A percentile compares a stretch with the other conserved stretches of the same genome.
phyloP scores from a whole-genome alignment of 2,797 vertebrate species.

The Vespertilio murinus region DNA sequence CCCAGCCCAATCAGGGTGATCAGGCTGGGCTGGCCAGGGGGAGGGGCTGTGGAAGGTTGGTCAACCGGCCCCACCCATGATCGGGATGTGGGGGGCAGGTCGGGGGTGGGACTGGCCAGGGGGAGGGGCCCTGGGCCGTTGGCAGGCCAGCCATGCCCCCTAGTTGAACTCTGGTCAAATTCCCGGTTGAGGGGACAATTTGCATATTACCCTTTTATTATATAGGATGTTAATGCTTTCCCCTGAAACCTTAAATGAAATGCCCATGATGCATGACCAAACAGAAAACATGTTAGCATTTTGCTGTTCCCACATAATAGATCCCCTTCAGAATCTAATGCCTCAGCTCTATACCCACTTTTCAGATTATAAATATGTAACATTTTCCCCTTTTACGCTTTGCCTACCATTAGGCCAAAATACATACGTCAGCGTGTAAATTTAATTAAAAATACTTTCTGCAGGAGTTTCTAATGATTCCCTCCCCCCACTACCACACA shows the following conservation, averaged over 20 bases:
- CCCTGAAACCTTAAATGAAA: background rate
- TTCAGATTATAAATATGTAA: background rate
- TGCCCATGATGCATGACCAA: background rate
- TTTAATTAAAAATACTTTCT: background rate
- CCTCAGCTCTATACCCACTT: background rate
- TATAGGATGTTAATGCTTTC: background rate
- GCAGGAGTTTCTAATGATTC: background rate
- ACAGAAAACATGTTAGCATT: background rate
- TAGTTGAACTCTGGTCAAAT: too few relatives aligned
- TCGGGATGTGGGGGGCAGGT: too few relatives aligned
- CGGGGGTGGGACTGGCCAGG: too few relatives aligned
- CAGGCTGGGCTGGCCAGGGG: too few relatives aligned
- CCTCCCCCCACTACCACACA: background rate
- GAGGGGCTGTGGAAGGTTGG: too few relatives aligned
- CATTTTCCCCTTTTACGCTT: background rate
- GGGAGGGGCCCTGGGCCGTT: too few relatives aligned
- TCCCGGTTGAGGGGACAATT: too few relatives aligned
- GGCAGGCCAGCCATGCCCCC: too few relatives aligned
- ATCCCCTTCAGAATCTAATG: background rate
- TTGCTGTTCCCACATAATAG: background rate
- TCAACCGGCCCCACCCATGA: too few relatives aligned
- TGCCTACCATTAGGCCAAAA: slow-evolving; percentile 17
- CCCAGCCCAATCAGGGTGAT: too few relatives aligned
- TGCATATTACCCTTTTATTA: too few relatives aligned
- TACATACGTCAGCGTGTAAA: background rate